These are phyloP conservation scores for Neodiprion fabricii DNA, from an alignment of 1,140 invertebrate genomes.

Conservation along the genomic window DNA sequence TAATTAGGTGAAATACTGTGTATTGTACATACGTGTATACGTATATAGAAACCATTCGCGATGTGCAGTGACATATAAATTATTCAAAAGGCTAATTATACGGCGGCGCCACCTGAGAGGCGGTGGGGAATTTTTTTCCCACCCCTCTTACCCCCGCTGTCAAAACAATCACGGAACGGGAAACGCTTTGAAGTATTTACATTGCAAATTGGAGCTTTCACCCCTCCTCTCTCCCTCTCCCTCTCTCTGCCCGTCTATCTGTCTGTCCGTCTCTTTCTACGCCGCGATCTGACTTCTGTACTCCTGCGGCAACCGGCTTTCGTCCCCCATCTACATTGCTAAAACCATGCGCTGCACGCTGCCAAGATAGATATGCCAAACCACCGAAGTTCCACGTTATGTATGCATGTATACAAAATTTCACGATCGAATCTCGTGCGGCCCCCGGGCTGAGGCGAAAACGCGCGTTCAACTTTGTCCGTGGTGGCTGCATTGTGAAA, in stretches of 20 bases:
- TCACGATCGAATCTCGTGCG: no score
- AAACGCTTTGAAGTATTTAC: constrained; percentile 7
- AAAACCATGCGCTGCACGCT: not conserved
- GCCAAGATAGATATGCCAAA: no score
- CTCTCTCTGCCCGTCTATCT: no score
- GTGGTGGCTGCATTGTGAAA: no score
- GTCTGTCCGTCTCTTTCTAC: no score
- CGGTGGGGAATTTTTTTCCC: not conserved
- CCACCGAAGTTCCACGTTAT: no score
- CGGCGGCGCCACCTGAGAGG: not conserved
- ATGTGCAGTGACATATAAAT: not conserved
- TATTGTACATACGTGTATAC: constrained; percentile 42
- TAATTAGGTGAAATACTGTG: no score
- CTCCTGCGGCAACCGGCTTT: not conserved
- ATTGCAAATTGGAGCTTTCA: not conserved
- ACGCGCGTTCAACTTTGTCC: no score
- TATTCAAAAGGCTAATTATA: constrained; percentile 2
- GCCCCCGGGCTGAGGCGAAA: no score
- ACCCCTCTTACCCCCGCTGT: not conserved
- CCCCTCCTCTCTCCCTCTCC: not conserved
- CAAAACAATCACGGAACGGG: constrained; percentile 6
- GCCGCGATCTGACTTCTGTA: not conserved
- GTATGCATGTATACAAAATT: no score
- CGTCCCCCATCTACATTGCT: not conserved
- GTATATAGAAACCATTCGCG: constrained; percentile 24